Conservation (phyloP, 2,113 vertebrate species). For the Nothocercus julius region DNA sequence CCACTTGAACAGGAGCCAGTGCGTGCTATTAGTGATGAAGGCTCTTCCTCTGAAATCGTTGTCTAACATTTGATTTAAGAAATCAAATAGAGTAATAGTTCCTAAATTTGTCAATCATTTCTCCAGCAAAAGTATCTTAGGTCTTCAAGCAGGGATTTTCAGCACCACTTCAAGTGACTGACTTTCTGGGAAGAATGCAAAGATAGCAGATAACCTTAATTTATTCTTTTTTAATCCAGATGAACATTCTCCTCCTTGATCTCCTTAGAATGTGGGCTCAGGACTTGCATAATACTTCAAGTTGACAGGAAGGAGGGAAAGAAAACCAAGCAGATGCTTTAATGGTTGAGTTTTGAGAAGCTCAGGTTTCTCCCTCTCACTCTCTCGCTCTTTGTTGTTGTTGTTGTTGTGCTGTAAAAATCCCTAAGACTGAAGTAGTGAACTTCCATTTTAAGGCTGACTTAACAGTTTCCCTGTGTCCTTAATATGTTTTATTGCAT, state of each 20-base stretch:
- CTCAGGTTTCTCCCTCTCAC: neutral
- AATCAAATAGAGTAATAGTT: neutral
- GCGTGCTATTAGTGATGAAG: neutral
- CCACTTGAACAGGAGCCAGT: neutral
- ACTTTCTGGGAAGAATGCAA: neutral
- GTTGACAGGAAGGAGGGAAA: neutral
- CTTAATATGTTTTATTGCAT: neutral
- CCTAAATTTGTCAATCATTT: neutral
- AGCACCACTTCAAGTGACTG: neutral
- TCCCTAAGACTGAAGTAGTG: neutral
- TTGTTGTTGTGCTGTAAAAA: neutral
- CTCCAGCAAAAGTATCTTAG: neutral
- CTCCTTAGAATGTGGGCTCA: neutral
- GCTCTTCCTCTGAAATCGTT: neutral
- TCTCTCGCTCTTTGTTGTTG: too few relatives aligned
- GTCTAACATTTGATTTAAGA: neutral
- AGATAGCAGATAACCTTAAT: neutral
- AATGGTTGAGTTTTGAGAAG: neutral
- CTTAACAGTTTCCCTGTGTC: neutral
- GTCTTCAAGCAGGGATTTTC: neutral
- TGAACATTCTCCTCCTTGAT: neutral
- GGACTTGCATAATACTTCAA: neutral
- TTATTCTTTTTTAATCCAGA: neutral
- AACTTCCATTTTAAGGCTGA: neutral
- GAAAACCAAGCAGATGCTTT: neutral